phyloP scores from a whole-genome alignment of 2,113 vertebrate genomes.

The Platanista minor region DNA sequence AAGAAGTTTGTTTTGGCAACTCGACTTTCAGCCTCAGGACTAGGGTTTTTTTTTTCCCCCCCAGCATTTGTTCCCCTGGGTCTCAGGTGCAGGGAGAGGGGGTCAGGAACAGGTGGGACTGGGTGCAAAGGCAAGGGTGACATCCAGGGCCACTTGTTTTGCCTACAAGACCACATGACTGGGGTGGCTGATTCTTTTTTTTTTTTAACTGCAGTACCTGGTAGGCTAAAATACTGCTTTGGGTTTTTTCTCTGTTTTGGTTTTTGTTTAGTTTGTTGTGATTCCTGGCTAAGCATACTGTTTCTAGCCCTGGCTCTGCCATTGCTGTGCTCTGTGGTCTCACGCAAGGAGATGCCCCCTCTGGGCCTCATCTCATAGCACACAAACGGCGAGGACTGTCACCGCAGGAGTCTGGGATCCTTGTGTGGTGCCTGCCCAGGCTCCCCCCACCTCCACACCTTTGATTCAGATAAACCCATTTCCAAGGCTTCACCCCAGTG shows the following conservation, averaged over 20 bases:
- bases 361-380: neutral
- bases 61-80: neutral
- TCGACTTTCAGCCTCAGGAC: constrained; percentile 43
- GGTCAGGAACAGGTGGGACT: too few species aligned
- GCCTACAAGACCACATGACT: neutral
- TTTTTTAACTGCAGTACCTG: neutral
- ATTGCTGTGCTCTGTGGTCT: rapidly evolving
- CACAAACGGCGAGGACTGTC: rapidly evolving
- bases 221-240: neutral
- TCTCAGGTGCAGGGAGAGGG: neutral
- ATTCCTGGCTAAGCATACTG: neutral
- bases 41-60: neutral
- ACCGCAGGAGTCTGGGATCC: rapidly evolving
- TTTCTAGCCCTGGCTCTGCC: neutral
- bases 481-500: neutral
- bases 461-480: neutral
- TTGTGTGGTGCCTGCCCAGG: neutral
- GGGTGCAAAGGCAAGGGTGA: neutral
- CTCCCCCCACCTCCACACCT: neutral
- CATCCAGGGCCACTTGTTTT: constrained; percentile 18
- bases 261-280: neutral
- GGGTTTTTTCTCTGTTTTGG: neutral
- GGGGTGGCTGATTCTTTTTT: too few species aligned
- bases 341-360: rapidly evolving
- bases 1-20: constrained; percentile 75